phyloP scores from a whole-genome alignment of 37 sponge, comb jelly and placozoan genomes.

The Spongia lamella region DNA sequence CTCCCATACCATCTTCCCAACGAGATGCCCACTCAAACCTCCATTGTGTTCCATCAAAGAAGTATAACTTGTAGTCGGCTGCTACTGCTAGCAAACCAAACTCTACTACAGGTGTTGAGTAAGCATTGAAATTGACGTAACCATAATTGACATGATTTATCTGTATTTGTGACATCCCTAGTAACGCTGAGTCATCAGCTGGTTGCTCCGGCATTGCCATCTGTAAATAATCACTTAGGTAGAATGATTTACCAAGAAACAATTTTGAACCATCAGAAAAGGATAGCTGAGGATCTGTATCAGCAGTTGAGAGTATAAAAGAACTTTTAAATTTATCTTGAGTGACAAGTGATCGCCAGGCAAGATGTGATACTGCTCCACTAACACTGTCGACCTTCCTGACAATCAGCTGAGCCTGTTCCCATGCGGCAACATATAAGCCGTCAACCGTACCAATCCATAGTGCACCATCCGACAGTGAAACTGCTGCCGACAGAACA shows the following conservation, averaged over 20 bases:
- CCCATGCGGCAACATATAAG: constrained; percentile 25
- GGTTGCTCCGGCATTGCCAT: too few relatives aligned
- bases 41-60: constrained; percentile 70
- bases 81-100: constrained; percentile 77
- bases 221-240: too few relatives aligned
- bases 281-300: background rate
- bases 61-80: constrained; percentile 40
- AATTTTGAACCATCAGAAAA: constrained; percentile 1
- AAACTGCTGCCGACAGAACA: constrained; percentile 25
- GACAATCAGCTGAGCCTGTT: too few relatives aligned
- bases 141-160: background rate
- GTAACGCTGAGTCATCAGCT: too few relatives aligned
- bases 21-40: constrained; percentile 85
- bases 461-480: constrained; percentile 24
- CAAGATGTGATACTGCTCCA: constrained; percentile 11
- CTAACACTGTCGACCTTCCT: background rate
- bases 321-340: background rate
- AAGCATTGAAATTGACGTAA: background rate
- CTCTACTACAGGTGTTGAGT: background rate
- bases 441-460: constrained; percentile 72
- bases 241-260: too few relatives aligned
- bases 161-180: too few relatives aligned
- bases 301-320: constrained; percentile 48
- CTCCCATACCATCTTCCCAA: constrained; percentile 70
- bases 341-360: constrained; percentile 6